These are phyloP conservation scores for Mionectes olivaceus DNA, from an alignment of 2,797 vertebrate genomes.

Conservation along the genomic window DNA sequence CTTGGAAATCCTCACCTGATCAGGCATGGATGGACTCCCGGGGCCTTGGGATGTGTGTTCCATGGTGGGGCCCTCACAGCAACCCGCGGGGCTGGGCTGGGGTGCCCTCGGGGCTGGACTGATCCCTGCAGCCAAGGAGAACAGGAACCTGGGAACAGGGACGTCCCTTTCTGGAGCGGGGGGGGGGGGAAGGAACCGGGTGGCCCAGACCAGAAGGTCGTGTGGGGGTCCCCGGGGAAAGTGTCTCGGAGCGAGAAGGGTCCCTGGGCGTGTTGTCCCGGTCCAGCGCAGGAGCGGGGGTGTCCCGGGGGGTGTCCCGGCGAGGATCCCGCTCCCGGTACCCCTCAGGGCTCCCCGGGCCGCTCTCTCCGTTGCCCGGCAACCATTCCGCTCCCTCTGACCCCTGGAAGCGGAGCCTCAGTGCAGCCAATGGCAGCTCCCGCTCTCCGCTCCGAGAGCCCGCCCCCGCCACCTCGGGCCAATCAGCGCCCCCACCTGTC, in stretches of 20 bases:
- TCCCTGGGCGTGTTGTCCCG: too few species aligned
- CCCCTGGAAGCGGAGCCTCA: neutral
- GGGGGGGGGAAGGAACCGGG: too few species aligned
- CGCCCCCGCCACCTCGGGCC: rapidly evolving
- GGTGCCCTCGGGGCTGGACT: neutral
- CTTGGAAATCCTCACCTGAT: neutral
- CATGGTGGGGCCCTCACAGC: neutral
- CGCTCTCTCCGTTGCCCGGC: neutral
- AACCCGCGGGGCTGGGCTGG: neutral
- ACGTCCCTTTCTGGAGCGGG: neutral
- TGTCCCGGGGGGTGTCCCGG: neutral
- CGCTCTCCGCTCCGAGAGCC: rapidly evolving
- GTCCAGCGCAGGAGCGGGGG: neutral
- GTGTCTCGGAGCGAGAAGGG: neutral
- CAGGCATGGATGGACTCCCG: rapidly evolving
- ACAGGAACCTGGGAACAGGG: neutral
- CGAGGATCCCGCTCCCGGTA: too few species aligned
- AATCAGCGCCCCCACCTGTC: rapidly evolving
- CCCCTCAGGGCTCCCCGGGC: neutral
- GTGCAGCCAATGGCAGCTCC: neutral
- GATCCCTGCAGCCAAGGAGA: neutral
- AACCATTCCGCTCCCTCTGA: neutral
- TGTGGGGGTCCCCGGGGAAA: neutral
- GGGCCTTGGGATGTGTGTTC: rapidly evolving
- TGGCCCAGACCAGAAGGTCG: neutral